A percentile compares a stretch with the other conserved stretches of the same genome.
Conservation (phyloP, 2,888 invertebrate genomes). For the Oligia latruncula region DNA sequence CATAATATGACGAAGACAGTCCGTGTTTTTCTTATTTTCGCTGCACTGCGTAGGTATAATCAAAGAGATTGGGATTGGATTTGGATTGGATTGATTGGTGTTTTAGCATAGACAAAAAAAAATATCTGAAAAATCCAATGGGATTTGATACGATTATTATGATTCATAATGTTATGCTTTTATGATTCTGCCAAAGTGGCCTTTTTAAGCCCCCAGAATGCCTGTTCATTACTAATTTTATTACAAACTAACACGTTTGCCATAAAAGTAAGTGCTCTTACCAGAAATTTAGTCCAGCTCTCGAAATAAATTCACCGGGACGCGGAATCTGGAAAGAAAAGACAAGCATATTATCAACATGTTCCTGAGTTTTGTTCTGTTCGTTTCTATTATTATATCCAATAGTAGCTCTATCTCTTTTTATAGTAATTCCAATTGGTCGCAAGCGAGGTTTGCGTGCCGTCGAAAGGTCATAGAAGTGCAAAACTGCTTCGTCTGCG, state of each 20-base stretch:
- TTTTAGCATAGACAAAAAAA: no score
- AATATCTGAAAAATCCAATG: no score
- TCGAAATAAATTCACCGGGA: constrained; percentile 63
- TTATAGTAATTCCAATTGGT: constrained; percentile 54
- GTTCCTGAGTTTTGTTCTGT: constrained; percentile 23
- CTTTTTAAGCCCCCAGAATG: constrained; percentile 53
- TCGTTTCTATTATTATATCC: constrained; percentile 33
- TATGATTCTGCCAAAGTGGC: no score
- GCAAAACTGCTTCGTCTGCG: constrained; percentile 55
- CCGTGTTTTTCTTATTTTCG: no score
- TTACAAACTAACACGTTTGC: constrained; percentile 45
- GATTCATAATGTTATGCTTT: no score
- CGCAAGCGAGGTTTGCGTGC: constrained; percentile 53
- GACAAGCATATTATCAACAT: constrained; percentile 38
- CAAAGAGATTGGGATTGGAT: no score
- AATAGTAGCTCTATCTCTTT: constrained; percentile 33
- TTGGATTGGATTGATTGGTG: no score
- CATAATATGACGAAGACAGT: no score
- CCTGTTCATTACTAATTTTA: constrained; percentile 56
- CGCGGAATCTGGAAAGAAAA: constrained; percentile 73
- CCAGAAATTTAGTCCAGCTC: constrained; percentile 73
- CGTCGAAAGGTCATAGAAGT: constrained; percentile 70
- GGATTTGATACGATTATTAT: no score
- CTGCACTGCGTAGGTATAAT: no score
- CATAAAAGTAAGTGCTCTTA: constrained; percentile 71